These are phyloP conservation scores for Rhinoraja longicauda DNA, from an alignment of 2,797 vertebrate genomes.

Conservation along the genomic window DNA sequence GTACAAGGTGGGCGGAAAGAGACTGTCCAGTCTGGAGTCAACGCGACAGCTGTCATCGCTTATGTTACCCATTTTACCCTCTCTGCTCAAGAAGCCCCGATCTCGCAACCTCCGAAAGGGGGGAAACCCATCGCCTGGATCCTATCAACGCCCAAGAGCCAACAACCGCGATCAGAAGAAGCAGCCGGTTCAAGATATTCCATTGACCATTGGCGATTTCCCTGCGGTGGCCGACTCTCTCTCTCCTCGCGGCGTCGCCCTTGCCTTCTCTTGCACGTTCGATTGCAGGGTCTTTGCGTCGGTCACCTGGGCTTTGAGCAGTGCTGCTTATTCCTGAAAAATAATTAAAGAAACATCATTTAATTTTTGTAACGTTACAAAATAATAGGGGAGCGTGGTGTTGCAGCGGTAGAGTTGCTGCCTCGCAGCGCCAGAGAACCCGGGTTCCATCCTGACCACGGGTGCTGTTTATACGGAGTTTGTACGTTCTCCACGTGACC, in stretches of 20 bases:
- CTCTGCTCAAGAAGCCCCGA: background rate
- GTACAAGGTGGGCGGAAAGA: conserved; percentile 81
- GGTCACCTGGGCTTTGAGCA: background rate
- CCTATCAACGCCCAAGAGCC: too few relatives aligned
- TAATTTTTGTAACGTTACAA: too few relatives aligned
- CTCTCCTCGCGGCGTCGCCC: background rate
- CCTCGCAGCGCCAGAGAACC: too few relatives aligned
- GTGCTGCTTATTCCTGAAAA: background rate
- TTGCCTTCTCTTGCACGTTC: too few relatives aligned
- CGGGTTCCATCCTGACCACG: too few relatives aligned
- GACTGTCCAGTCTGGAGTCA: conserved; percentile 81
- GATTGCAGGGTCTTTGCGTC: too few relatives aligned
- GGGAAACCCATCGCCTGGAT: background rate
- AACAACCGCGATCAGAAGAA: background rate
- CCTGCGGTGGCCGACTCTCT: too few relatives aligned
- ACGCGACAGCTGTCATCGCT: conserved; percentile 67
- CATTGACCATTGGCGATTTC: background rate
- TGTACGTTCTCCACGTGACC: too few relatives aligned
- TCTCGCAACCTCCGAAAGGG: background rate
- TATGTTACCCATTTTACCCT: conserved; percentile 73
- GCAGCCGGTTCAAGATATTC: background rate
- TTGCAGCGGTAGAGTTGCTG: too few relatives aligned
- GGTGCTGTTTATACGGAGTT: too few relatives aligned
- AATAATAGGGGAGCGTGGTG: too few relatives aligned
- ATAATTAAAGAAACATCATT: background rate